Conservation (phyloP, 1,140 invertebrate genomes). For the Diachasmimorpha longicaudata region DNA sequence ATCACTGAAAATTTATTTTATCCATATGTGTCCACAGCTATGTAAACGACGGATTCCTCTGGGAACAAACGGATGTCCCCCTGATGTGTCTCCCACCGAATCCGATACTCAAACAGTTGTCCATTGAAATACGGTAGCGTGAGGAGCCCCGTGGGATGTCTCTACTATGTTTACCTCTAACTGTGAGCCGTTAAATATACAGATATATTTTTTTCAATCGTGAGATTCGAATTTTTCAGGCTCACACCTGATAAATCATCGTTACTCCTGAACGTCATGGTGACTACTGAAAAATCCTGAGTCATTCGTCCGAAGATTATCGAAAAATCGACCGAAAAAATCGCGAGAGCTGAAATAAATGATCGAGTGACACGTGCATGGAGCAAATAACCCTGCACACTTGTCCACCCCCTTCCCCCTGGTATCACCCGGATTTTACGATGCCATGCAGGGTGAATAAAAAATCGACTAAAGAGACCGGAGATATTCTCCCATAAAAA, state of each 20-base stretch:
- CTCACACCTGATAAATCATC: neutral
- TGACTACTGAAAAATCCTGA: neutral
- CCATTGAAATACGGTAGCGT: neutral
- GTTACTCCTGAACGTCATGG: neutral
- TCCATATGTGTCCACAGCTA: neutral
- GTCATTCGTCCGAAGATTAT: neutral
- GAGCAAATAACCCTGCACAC: neutral
- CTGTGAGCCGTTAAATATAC: conserved; percentile 6
- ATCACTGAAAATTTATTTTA: neutral
- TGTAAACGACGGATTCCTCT: neutral
- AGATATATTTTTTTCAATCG: neutral
- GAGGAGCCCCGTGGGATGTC: neutral
- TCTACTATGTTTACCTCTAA: neutral
- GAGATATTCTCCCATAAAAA: neutral
- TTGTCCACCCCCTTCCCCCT: neutral
- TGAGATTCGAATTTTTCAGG: neutral
- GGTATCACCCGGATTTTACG: neutral
- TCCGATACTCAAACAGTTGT: conserved; percentile 4
- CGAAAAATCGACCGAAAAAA: neutral
- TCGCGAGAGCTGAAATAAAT: neutral
- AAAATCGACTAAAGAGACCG: neutral
- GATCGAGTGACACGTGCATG: neutral
- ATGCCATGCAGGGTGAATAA: neutral
- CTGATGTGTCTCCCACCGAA: neutral
- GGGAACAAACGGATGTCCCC: neutral